Evolutionary conservation across 1,140 invertebrate genomes (phyloP).

Genomic region (Caenorhabditis inopinata): DNA sequence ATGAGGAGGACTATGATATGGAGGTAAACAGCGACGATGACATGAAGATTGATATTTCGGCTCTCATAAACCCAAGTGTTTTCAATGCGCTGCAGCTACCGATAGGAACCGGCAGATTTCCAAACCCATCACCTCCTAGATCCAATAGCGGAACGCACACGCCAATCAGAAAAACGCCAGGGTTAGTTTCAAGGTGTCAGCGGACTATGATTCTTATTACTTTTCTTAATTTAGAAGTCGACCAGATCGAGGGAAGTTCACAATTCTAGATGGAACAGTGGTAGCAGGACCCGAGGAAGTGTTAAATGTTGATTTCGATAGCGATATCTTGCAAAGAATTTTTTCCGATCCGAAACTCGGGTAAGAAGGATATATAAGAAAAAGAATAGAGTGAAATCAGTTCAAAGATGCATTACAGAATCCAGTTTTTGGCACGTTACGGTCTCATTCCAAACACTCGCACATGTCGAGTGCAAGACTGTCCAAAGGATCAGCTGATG

Average conservation of each 20-base stretch:
- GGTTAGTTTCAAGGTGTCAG: not conserved
- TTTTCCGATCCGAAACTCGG: slow-evolving; percentile 32
- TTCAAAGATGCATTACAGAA: not conserved
- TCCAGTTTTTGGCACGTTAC: slow-evolving; percentile 40
- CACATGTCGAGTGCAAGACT: slow-evolving; percentile 19
- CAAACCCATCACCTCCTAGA: not conserved
- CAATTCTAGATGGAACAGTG: slow-evolving; percentile 34
- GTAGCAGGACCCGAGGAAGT: slow-evolving; percentile 40
- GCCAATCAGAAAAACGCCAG: slow-evolving; percentile 1
- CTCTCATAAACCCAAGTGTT: slow-evolving; percentile 11
- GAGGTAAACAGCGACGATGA: slow-evolving; percentile 20
- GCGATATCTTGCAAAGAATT: slow-evolving; percentile 37
- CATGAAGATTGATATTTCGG: slow-evolving; percentile 1
- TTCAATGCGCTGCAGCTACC: slow-evolving; percentile 4
- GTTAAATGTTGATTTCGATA: slow-evolving; percentile 25
- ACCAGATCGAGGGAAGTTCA: slow-evolving; percentile 40
- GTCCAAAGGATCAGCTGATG: slow-evolving; percentile 44
- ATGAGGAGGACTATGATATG: slow-evolving; percentile 3
- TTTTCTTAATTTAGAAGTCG: slow-evolving; percentile 3
- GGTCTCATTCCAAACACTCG: slow-evolving; percentile 37
- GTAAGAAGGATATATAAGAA: not conserved
- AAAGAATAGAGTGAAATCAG: no score
- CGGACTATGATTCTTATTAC: not conserved
- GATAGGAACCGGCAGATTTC: not conserved
- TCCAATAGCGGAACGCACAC: not conserved